Evolutionary conservation across 2,888 invertebrate genomes (phyloP), one percentile per base, ranked within the genome.

Genomic region (Arge pagana): DNA sequence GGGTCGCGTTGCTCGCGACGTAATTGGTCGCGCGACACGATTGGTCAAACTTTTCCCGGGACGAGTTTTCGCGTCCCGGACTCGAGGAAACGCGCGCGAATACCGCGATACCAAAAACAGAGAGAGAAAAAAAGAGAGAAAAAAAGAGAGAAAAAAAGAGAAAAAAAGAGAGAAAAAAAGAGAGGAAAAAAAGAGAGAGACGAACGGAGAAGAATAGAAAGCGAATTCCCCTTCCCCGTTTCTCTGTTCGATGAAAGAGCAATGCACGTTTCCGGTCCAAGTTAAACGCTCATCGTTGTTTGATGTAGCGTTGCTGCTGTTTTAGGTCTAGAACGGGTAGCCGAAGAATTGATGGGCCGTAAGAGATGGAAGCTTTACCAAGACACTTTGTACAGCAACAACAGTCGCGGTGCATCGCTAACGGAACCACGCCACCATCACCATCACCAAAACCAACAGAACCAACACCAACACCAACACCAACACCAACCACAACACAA

Each of bases 341-440:
- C 92, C 85, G 92, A 93, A 85, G 92, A 92, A 89, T 90, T 92
- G 87, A 92, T 93, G 93, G 93, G 92, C 85, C 89, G 90, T 84
- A 88, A 91, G 88, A 91, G 89, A 92, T 93, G 93, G 92, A 90
- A 90, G 86, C 86, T 89, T 83, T 92, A 90, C 81, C 92, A 91
- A 86, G 90, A 92, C 83, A 80, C 79, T 76, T 77, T 80, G 77
- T 80, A 80, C 78, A 81, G 71, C 72, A 56, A 52, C 56, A 72
- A 72, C 70, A 72, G 67, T 67, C 76, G 70, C 72, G 70, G 70
- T 70, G 72, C 71, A 66, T 69, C 71, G 65, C 64, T 68, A 65
- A 68, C 68, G 63, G 61, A 63, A 63, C 64, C 63, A 52, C 70
- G 68, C 60, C 67, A 67, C 65, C 64, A 67, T 50, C 62, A 70